Evolutionary conservation across 2,888 invertebrate genomes (phyloP).

Genomic region (Folsomia manolachei): DNA sequence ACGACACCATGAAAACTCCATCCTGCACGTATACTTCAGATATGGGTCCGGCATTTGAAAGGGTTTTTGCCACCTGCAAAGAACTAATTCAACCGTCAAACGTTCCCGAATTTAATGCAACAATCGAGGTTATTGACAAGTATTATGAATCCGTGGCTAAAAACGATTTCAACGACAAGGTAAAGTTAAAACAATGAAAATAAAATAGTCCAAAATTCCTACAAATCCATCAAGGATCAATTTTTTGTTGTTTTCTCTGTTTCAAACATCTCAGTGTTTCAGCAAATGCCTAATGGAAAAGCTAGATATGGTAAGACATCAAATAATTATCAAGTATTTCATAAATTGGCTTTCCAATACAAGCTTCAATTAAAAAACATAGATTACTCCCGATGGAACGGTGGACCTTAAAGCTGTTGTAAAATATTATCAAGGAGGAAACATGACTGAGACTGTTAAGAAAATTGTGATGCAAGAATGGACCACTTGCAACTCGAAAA

Average conservation of each 20-base stretch:
- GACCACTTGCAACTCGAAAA: not conserved
- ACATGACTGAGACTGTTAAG: not conserved
- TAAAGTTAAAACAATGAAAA: too few relatives aligned
- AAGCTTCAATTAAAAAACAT: too few relatives aligned
- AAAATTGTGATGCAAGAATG: not conserved
- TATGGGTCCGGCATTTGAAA: not conserved
- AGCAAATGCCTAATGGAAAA: not conserved
- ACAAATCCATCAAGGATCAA: too few relatives aligned
- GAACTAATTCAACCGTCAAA: not conserved
- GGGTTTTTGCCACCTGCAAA: not conserved
- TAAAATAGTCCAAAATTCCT: too few relatives aligned
- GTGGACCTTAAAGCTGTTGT: not conserved
- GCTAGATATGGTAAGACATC: not conserved
- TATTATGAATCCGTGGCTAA: not conserved
- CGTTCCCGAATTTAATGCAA: not conserved
- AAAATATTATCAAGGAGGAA: not conserved
- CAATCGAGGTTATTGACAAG: not conserved
- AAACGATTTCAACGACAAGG: not conserved
- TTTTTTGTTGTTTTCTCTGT: too few relatives aligned
- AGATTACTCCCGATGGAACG: not conserved
- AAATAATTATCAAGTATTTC: not conserved
- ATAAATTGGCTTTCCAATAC: not conserved
- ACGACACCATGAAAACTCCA: not conserved
- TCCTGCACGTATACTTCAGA: not conserved
- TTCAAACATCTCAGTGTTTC: constrained; percentile 1